Conservation (phyloP, 2,113 vertebrate species). For the Thamnaconus septentrionalis region DNA sequence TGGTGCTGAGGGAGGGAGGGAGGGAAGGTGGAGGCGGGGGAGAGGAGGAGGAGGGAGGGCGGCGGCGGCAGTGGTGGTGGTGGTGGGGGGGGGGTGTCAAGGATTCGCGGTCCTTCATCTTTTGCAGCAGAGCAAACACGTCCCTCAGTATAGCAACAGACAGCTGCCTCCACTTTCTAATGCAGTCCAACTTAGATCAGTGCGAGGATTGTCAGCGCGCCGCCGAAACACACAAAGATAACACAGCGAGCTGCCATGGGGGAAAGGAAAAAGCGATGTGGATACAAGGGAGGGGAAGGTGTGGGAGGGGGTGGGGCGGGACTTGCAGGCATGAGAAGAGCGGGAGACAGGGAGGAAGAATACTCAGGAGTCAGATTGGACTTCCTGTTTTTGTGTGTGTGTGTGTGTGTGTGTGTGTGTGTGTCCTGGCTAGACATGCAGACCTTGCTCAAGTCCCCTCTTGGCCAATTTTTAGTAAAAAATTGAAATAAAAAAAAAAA, state of each 20-base stretch:
- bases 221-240: constrained; percentile 97
- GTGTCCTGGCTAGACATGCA: constrained; percentile 52
- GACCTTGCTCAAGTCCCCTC: no score
- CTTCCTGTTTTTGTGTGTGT: constrained; percentile 31
- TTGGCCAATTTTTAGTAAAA: no score
- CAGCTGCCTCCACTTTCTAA: constrained; percentile 99
- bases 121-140: constrained; percentile 97
- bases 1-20: constrained; percentile 75
- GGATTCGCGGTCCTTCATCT: constrained; percentile 99
- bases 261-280: constrained; percentile 58
- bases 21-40: constrained; percentile 54
- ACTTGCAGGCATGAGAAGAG: constrained; percentile 22
- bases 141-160: constrained; percentile 98
- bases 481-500: no score
- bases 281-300: constrained; percentile 52
- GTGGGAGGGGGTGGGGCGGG: constrained; percentile 21
- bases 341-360: constrained; percentile 16
- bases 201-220: constrained; percentile 94
- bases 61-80: neutral
- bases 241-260: constrained; percentile 96
- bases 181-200: constrained; percentile 99
- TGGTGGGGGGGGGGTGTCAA: constrained; percentile 89
- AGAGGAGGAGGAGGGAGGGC: constrained; percentile 78
- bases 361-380: constrained; percentile 87
- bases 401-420: constrained; percentile 78